A percentile compares a stretch with the other conserved stretches of the same genome.
phyloP scores from a whole-genome alignment of 1,140 invertebrate genomes.

The Leptoteleia sp. region DNA sequence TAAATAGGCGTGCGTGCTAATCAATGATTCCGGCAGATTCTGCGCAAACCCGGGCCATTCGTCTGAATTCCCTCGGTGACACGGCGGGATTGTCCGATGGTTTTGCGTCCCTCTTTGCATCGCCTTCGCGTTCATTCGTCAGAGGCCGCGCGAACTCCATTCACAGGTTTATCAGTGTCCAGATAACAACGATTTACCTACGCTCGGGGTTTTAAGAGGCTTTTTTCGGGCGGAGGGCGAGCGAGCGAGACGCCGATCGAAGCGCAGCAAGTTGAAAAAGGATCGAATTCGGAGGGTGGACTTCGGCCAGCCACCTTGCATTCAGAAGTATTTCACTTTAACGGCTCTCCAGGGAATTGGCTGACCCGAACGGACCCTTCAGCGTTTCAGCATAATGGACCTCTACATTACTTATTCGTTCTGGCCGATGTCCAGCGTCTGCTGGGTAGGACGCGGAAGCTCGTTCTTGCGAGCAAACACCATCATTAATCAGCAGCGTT shows the following conservation, averaged over 20 bases:
- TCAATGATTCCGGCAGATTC: slow-evolving; percentile 46
- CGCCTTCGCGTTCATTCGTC: slow-evolving; percentile 70
- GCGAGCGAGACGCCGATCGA: slow-evolving; percentile 46
- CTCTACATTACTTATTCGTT: slow-evolving; percentile 81
- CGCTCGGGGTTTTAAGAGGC: slow-evolving; percentile 69
- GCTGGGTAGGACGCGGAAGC: slow-evolving; percentile 53
- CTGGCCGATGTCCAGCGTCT: slow-evolving; percentile 71
- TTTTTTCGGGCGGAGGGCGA: slow-evolving; percentile 58
- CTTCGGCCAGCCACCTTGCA: slow-evolving; percentile 78
- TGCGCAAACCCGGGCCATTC: slow-evolving; percentile 55
- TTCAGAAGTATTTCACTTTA: slow-evolving; percentile 82
- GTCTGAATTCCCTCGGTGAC: slow-evolving; percentile 47
- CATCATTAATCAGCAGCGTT: slow-evolving; percentile 63
- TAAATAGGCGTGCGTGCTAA: slow-evolving; percentile 44
- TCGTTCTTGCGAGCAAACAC: slow-evolving; percentile 55
- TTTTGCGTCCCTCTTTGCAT: slow-evolving; percentile 70
- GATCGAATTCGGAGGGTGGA: slow-evolving; percentile 59
- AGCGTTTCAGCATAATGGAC: slow-evolving; percentile 81
- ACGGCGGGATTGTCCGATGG: slow-evolving; percentile 45
- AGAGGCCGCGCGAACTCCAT: slow-evolving; percentile 76
- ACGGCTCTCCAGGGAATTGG: slow-evolving; percentile 80
- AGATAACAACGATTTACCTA: slow-evolving; percentile 83
- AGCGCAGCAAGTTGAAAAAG: slow-evolving; percentile 23
- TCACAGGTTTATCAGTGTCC: slow-evolving; percentile 82
- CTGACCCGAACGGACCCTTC: slow-evolving; percentile 79